Conservation (phyloP, 2,797 vertebrate species). For the Hypotaenidia philippensis region DNA sequence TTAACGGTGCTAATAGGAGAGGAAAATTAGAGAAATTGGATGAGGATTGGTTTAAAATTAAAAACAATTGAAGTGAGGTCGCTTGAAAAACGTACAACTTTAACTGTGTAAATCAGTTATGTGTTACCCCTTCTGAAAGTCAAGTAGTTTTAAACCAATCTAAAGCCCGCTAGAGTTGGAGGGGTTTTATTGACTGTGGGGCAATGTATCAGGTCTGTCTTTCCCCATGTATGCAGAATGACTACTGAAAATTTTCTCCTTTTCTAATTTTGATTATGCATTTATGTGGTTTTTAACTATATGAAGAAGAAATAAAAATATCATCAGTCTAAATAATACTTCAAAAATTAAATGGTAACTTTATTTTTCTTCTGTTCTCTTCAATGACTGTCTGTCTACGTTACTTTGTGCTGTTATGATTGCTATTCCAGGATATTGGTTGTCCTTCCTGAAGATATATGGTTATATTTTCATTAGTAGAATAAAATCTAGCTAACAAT, state of each 20-base stretch:
- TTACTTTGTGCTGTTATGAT: background rate
- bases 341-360: background rate
- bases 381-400: background rate
- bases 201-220: background rate
- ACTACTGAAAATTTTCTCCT: background rate
- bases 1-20: background rate
- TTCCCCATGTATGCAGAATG: background rate
- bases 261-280: background rate
- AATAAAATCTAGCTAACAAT: background rate
- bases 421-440: background rate
- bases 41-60: background rate
- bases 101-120: background rate
- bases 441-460: background rate
- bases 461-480: conserved; percentile 40
- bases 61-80: background rate
- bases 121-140: background rate
- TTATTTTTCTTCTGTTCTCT: background rate
- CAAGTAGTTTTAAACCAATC: background rate
- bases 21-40: background rate
- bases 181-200: background rate
- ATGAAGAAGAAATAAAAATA: background rate
- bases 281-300: background rate
- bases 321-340: background rate
- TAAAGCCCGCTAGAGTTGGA: background rate
- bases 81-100: background rate